Conservation (phyloP, 2,888 invertebrate genomes). For the Metalampra italica region DNA sequence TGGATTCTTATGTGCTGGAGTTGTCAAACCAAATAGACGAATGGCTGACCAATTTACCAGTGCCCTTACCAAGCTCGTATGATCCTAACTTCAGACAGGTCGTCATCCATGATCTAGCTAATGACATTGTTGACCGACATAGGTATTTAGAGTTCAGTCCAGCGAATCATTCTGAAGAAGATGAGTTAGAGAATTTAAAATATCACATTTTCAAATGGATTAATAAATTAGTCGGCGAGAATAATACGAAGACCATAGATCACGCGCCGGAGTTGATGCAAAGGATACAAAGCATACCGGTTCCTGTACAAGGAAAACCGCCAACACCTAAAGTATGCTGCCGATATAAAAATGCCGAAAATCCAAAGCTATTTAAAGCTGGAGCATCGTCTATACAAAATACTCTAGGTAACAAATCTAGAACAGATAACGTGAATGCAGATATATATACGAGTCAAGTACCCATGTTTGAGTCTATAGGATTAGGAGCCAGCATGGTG, state of each 20-base stretch:
- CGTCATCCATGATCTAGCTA: slow-evolving; percentile 43
- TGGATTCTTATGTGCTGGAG: slow-evolving; percentile 28
- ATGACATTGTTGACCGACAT: slow-evolving; percentile 51
- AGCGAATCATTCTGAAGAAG: slow-evolving; percentile 22
- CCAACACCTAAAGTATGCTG: no score
- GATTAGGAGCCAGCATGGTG: background rate
- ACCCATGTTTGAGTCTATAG: background rate
- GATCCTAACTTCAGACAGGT: slow-evolving; percentile 29
- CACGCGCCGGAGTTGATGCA: slow-evolving; percentile 42
- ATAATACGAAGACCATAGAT: slow-evolving; percentile 33
- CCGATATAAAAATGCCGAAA: no score
- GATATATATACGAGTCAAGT: background rate
- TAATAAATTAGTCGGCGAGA: slow-evolving; percentile 42
- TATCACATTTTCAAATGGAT: slow-evolving; percentile 63
- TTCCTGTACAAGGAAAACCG: slow-evolving; percentile 26
- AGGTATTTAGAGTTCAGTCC: slow-evolving; percentile 48
- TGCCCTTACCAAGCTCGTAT: slow-evolving; percentile 18
- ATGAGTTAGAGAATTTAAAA: slow-evolving; percentile 52
- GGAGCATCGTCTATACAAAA: background rate
- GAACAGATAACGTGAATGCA: background rate
- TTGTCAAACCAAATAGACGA: slow-evolving; percentile 41
- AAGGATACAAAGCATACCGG: slow-evolving; percentile 38
- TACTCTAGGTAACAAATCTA: background rate
- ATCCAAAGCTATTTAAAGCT: background rate
- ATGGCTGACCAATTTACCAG: slow-evolving; percentile 40